Percentiles rank a stretch among this genome's conserved stretches.
Conservation (phyloP, 2,113 vertebrate species). For the Phyllostomus discolor region DNA sequence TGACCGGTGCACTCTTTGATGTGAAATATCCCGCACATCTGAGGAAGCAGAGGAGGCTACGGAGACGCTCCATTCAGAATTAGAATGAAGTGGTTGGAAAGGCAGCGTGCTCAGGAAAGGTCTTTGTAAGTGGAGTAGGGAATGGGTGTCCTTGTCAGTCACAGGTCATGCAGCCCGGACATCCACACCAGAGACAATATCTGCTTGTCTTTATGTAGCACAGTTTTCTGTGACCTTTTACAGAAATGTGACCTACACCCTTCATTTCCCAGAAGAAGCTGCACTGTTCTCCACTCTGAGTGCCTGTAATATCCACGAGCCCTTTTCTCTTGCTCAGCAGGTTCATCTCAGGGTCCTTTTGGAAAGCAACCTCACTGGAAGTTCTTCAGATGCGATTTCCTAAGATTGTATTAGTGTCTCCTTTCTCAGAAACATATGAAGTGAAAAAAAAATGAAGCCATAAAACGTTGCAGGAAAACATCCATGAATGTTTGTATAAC, state of each 20-base stretch:
- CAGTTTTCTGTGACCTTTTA: background rate
- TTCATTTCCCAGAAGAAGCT: background rate
- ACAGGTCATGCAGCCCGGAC: background rate
- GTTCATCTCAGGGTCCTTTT: background rate
- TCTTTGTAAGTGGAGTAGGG: background rate
- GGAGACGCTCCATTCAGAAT: background rate
- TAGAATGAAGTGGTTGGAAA: background rate
- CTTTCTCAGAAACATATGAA: constrained; percentile 3
- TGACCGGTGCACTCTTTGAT: background rate
- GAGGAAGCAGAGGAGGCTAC: background rate
- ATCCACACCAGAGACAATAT: too few species aligned
- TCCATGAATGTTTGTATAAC: background rate
- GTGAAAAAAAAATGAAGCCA: background rate
- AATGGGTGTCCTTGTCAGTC: background rate
- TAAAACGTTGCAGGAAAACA: background rate
- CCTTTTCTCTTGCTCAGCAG: background rate
- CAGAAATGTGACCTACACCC: background rate
- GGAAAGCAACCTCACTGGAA: background rate
- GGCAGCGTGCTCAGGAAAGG: background rate
- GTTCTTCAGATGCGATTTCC: background rate
- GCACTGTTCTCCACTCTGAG: background rate
- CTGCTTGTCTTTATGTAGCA: background rate
- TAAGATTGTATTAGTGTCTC: background rate
- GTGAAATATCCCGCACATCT: background rate
- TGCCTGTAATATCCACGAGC: background rate